Conservation (phyloP, 2,797 vertebrate genomes). For the Potorous gilbertii region DNA sequence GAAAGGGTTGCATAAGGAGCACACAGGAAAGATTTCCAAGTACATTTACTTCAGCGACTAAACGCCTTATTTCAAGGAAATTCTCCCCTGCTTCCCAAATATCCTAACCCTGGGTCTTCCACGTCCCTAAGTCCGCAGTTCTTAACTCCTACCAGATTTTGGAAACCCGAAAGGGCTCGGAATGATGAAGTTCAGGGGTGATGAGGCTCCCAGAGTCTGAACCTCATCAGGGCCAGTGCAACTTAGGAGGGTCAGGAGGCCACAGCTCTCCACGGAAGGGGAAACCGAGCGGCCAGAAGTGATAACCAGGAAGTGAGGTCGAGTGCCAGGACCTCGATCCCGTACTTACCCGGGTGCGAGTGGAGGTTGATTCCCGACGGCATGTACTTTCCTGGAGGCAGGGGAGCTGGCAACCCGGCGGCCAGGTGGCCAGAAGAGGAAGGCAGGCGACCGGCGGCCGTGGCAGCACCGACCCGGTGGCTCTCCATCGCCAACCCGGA, state of each 20-base stretch:
- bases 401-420: slow-evolving; percentile 90
- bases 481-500: slow-evolving; percentile 94
- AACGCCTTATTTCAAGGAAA: not conserved
- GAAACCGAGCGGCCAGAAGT: not conserved
- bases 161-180: not conserved
- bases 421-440: slow-evolving; percentile 90
- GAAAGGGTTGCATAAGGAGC: not conserved
- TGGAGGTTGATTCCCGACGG: slow-evolving; percentile 94
- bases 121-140: not conserved
- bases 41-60: not conserved
- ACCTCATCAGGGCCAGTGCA: not conserved
- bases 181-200: too few relatives aligned
- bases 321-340: slow-evolving; percentile 4
- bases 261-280: not conserved
- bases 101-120: not conserved
- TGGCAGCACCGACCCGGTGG: slow-evolving; percentile 92
- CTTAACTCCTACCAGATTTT: not conserved
- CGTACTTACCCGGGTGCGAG: slow-evolving; percentile 93
- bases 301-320: not conserved
- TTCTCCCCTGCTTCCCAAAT: not conserved
- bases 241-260: not conserved
- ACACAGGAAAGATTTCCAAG: not conserved
- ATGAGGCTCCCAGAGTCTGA: too few relatives aligned
- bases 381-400: slow-evolving; percentile 94
- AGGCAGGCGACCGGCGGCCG: slow-evolving; percentile 91